Evolutionary conservation across 2,888 invertebrate genomes (phyloP), one percentile per base, ranked within the genome.

Genomic region (Plemyria rubiginata): DNA sequence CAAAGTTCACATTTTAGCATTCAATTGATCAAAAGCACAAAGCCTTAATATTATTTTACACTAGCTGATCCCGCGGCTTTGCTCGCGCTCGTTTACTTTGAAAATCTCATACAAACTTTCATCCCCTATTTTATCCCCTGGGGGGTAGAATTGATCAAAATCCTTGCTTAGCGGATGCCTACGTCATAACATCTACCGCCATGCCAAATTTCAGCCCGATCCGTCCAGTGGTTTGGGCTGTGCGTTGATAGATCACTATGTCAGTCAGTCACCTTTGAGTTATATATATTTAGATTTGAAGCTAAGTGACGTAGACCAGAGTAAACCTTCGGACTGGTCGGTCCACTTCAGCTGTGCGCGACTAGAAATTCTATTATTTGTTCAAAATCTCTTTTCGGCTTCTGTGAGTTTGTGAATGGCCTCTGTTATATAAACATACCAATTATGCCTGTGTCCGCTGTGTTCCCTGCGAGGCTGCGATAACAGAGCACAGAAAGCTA

Each of bases 321-420:
- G 51, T 51, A 52, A 60, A 76, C 83, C 74, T 85, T 89, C 88
- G 86, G 64, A 59, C 55, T 58, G 62, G 82, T 79, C 82, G 81
- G 85, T 77, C 78, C 88, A 89, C 90, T 91, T 81, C 82, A 88
- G 77, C 86, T 83, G 86, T 88, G 86, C 78, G 73, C 77, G 79
- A 84, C 81, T 84, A 83, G 84, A 84, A 85, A 84, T 86, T 87
- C 86, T 84, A 80, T 77, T 90, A 82, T 90, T 90, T 90, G 85
- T 86, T 86, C 84, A 84, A 63, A 86, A 86, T 84, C 87, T 86
- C 80, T 79, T 88, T 87, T 89, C 88, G 88, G 90, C 90, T 90
- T 85, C 90, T 86, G 90, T 89, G 80, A 78, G 78, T 80, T 82
- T 76, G 79, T 85, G 87, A 90, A 88, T 88, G 84, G 86, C 82